Percentiles rank a stretch among this genome's conserved stretches.
These are phyloP conservation scores for Nansenia antarctica DNA, from an alignment of 2,113 vertebrate species.

Conservation along the genomic window DNA sequence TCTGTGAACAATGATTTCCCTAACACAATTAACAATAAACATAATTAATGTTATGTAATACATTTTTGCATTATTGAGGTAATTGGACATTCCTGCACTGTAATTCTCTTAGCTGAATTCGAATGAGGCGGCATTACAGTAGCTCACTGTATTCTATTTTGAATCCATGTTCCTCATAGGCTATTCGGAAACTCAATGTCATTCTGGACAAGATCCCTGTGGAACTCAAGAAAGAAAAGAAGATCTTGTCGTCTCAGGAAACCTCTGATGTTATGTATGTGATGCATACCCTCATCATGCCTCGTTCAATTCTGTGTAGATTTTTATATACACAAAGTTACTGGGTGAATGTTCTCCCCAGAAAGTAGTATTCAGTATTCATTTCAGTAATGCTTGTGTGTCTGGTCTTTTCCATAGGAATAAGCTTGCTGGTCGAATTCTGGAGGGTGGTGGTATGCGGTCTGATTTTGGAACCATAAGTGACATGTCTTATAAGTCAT, in stretches of 20 bases:
- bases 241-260: slow-evolving; percentile 80
- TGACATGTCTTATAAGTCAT: too few species aligned
- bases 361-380: neutral
- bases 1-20: neutral
- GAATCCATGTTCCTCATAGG: slow-evolving; percentile 69
- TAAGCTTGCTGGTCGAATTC: slow-evolving; percentile 83
- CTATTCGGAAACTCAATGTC: slow-evolving; percentile 86
- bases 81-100: neutral
- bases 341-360: neutral
- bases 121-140: neutral
- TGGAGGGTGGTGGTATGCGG: slow-evolving; percentile 88
- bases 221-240: slow-evolving; percentile 82
- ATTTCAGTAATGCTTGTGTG: neutral
- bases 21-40: neutral
- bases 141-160: neutral
- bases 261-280: slow-evolving; percentile 86
- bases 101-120: neutral
- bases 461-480: neutral
- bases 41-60: neutral
- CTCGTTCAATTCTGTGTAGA: neutral
- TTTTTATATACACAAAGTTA: too few species aligned
- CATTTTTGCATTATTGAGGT: neutral
- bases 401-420: slow-evolving; percentile 74
- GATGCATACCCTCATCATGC: neutral
- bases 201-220: slow-evolving; percentile 82